Evolutionary conservation across 2,888 invertebrate species (phyloP), one percentile per base, ranked within the genome.

Genomic region (Morpho helenor): DNA sequence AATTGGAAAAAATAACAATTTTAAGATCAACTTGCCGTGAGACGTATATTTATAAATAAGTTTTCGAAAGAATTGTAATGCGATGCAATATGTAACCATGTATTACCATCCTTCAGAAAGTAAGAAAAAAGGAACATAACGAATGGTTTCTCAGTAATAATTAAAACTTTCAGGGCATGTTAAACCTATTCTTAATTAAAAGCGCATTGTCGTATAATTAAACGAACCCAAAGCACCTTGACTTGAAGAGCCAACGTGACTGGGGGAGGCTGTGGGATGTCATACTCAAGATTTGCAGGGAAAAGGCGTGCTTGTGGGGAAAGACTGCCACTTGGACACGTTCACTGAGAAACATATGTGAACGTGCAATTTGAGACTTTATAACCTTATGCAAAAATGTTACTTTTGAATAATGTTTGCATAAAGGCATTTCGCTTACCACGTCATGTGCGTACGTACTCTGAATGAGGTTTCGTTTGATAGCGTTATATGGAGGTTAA

Each of bases 401-500:
- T 41, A 59, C 16, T 48, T 55, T 59, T 43, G 22, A 51, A 10
- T 54, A 49, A 52, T 49, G 49, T 49, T 41, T 51, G 49, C 52
- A 8, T 49, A 45, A 57, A 52, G 52, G 49, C 48, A 52, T 52
- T 52, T 22, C 44, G 52, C 49, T 57, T 47, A 57, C 49, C 44
- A 52, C 85, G 84, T 86, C 86, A 85, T 86, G 87, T 87, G 80
- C 78, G 80, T 82, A 57, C 49, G 84, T 82, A 83, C 86, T 87
- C 86, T 83, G 81, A 84, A 86, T 84, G 83, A 84, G 87, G 87
- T 89, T 87, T 85, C 79, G 81, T 84, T 84, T 80, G 79, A 80
- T 79, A 84, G 7, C 45, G 9, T 46, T 39, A 53, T 40, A 45
- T 45, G 45, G 40, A 45, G 44, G 45, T 52, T 45, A 45, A 52